Base-by-base conservation (phyloP, 2,797 vertebrate species). In the Pteropus rufus region DNA sequence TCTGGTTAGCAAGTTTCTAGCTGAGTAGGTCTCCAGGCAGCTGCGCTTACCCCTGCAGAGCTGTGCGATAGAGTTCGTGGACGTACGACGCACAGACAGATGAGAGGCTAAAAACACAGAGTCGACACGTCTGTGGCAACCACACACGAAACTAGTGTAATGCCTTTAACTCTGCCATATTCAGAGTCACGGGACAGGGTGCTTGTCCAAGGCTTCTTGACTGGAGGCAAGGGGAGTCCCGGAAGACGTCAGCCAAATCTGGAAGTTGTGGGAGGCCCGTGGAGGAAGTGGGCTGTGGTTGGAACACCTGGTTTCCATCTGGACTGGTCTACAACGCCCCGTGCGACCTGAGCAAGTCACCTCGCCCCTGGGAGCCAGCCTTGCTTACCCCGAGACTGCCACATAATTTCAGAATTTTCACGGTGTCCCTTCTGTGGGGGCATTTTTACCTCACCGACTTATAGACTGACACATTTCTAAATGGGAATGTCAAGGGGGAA, bases 71-170 rank as follows among this genome's bases (percentile, higher is more conserved):
- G 46, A 4, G 14, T 46, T 46, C 46, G 12, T 46, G 46, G 54
- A n/a, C 5, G 29, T 9, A 7, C 3, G 16, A 19, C 5, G 7
- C 23, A 0, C 21, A 54, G 67, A 56, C 26, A 2, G 46, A 19
- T 15, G 26, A 29, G 9, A 21, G 31, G 23, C 58, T 31, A 15
- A 62, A 19, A 19, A 14, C 34, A 3, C 0, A 2, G 52, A 0
- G 3, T 24, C 46, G 16, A 11, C 88, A 7, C 1, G 1, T 15
- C 19, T 23, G 41, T 23, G 54, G 39, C n/a, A 3, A 24, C 64
- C 29, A 4, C 3, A 0, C 7, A 0, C 58, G 31, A n/a, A 80
- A 80, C 18, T 21, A 58, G 16, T 6, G 7, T 1, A 58, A 14
- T 0, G 3, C 36, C 26, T 60, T 70, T 15, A 3, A 49, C n/a